Conservation (phyloP, 2,888 invertebrate genomes). For the Oeneis ivallda region DNA sequence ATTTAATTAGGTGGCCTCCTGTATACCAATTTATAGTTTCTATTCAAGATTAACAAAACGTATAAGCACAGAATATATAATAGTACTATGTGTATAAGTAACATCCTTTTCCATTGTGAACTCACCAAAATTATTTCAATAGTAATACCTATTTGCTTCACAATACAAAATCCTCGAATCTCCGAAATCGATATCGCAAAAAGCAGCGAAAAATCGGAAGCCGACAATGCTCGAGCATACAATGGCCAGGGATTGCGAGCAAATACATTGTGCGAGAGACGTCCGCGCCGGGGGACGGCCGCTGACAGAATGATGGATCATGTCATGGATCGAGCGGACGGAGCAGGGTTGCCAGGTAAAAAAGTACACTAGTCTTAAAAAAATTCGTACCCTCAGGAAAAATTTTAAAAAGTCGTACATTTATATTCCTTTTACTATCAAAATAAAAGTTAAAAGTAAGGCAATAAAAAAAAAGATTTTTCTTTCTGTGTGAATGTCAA, state of each 20-base stretch:
- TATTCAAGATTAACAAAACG: neutral
- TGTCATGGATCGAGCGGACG: neutral
- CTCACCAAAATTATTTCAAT: neutral
- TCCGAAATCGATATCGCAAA: conserved; percentile 25
- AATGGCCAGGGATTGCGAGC: conserved; percentile 41
- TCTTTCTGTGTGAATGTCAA: too few species aligned
- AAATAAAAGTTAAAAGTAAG: too few species aligned
- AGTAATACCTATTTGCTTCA: conserved; percentile 1
- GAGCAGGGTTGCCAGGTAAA: too few species aligned
- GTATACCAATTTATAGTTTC: too few species aligned
- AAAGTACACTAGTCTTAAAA: too few species aligned
- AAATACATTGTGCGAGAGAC: conserved; percentile 41
- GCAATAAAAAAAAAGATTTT: too few species aligned
- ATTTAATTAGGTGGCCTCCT: too few species aligned
- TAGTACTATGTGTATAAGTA: too few species aligned
- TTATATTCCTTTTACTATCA: too few species aligned
- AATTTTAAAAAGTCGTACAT: too few species aligned
- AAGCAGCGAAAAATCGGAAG: conserved; percentile 40
- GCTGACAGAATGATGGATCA: conserved; percentile 66
- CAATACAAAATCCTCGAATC: conserved; percentile 15
- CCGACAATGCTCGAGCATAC: conserved; percentile 47
- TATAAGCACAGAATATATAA: neutral
- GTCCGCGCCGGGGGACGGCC: conserved; percentile 49
- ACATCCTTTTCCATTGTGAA: too few species aligned
- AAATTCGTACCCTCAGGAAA: too few species aligned